Percentiles rank a stretch among this genome's conserved stretches.
Conservation (phyloP, 2,888 invertebrate species). For the Drosophila rubida region DNA sequence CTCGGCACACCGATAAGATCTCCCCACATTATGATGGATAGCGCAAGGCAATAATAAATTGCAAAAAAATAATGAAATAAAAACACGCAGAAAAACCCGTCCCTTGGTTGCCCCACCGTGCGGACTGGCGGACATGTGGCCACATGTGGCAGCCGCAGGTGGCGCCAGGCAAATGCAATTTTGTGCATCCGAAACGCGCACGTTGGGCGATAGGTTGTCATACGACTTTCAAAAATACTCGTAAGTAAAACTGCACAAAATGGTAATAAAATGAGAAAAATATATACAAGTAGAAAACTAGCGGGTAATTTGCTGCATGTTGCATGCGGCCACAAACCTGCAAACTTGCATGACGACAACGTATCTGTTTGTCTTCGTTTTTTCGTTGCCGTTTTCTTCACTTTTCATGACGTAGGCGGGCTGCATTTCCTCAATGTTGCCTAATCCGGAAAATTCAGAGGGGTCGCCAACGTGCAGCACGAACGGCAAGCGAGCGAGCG, state of each 20-base stretch:
- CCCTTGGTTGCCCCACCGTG: constrained; percentile 6
- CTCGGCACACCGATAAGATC: not conserved
- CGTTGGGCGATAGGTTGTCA: constrained; percentile 45
- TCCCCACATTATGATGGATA: not conserved
- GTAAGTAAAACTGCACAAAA: constrained; percentile 9
- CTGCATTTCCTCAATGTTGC: constrained; percentile 61
- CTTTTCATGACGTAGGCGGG: constrained; percentile 61
- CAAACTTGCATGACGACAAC: constrained; percentile 54
- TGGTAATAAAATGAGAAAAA: constrained; percentile 5
- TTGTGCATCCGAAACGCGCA: constrained; percentile 30
- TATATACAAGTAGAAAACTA: constrained; percentile 22
- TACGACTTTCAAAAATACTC: constrained; percentile 58
- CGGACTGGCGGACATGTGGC: constrained; percentile 2
- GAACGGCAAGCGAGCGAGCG: constrained; percentile 11
- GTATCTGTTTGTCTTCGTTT: constrained; percentile 23
- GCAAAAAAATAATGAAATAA: no score
- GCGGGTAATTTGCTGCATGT: constrained; percentile 43
- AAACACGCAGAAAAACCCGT: constrained; percentile 9
- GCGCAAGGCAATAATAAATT: not conserved
- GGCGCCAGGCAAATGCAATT: constrained; percentile 23
- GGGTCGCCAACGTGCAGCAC: constrained; percentile 32
- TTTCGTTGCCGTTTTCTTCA: constrained; percentile 12
- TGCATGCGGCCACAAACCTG: constrained; percentile 30
- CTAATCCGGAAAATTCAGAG: constrained; percentile 56
- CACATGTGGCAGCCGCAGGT: constrained; percentile 14